Conservation (phyloP, 1,140 invertebrate genomes). For the Eriosoma lanigerum region DNA sequence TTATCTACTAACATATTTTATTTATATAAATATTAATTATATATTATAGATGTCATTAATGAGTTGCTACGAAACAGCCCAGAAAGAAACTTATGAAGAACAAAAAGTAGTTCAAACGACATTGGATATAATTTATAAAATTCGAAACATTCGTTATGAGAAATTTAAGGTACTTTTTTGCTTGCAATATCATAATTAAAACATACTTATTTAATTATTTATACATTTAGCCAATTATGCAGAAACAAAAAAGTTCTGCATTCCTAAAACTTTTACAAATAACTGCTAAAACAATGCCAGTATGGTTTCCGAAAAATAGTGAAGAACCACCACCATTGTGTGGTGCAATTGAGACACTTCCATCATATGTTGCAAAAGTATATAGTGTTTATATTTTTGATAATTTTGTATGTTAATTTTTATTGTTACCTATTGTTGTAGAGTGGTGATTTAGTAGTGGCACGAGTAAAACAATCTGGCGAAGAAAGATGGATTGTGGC, state of each 20-base stretch:
- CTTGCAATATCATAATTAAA: constrained; percentile 74
- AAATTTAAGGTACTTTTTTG: constrained; percentile 32
- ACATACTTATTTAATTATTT: constrained; percentile 77
- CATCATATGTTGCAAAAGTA: constrained; percentile 83
- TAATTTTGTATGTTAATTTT: background rate
- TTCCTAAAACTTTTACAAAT: constrained; percentile 94
- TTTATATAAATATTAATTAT: constrained; percentile 54
- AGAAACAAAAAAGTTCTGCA: constrained; percentile 59
- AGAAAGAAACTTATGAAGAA: constrained; percentile 80
- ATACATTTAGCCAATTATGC: constrained; percentile 16
- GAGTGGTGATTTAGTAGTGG: constrained; percentile 92
- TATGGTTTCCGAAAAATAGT: constrained; percentile 83
- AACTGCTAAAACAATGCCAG: constrained; percentile 86
- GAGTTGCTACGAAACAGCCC: constrained; percentile 75
- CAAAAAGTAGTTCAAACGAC: constrained; percentile 81
- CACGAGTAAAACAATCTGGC: constrained; percentile 79
- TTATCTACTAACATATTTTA: too few relatives aligned
- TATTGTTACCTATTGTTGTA: constrained; percentile 55
- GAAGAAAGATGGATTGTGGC: constrained; percentile 98
- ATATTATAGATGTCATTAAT: constrained; percentile 74
- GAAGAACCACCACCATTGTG: constrained; percentile 87
- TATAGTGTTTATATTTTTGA: background rate
- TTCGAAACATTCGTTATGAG: constrained; percentile 84
- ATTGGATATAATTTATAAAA: constrained; percentile 85
- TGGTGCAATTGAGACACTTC: constrained; percentile 86